Evolutionary conservation across 2,888 invertebrate species (phyloP).

Genomic region (Ecdyonurus torrentis): DNA sequence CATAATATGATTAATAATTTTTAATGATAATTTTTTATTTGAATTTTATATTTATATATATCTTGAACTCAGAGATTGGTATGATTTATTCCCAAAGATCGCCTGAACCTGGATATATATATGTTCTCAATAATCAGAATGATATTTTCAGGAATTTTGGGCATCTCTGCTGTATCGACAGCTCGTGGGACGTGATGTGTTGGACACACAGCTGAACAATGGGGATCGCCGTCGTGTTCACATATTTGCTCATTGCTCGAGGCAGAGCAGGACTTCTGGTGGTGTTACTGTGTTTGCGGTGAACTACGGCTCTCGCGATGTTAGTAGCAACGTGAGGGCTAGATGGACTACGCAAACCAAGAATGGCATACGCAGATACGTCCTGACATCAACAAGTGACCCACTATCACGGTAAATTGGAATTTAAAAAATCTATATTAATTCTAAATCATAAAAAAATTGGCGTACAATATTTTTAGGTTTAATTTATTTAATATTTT

Average conservation of each 20-base stretch:
- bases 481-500: no score
- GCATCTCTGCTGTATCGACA: conserved; percentile 59
- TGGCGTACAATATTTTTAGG: no score
- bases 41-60: no score
- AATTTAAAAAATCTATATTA: no score
- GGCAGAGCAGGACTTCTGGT: not conserved
- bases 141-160: conserved; percentile 76
- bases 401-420: not conserved
- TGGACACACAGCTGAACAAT: conserved; percentile 37
- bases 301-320: not conserved
- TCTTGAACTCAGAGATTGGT: no score
- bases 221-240: conserved; percentile 23
- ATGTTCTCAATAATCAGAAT: no score
- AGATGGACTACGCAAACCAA: not conserved
- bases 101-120: no score
- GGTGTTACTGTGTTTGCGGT: not conserved
- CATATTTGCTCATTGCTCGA: conserved; percentile 56
- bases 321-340: not conserved
- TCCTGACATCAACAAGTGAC: not conserved
- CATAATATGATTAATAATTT: no score
- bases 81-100: no score
- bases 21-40: no score
- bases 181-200: conserved; percentile 55
- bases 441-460: no score
- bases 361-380: not conserved